Evolutionary conservation across 2,113 vertebrate genomes (phyloP), one percentile per base, ranked within the genome.

Genomic region (Marmota monax): DNA sequence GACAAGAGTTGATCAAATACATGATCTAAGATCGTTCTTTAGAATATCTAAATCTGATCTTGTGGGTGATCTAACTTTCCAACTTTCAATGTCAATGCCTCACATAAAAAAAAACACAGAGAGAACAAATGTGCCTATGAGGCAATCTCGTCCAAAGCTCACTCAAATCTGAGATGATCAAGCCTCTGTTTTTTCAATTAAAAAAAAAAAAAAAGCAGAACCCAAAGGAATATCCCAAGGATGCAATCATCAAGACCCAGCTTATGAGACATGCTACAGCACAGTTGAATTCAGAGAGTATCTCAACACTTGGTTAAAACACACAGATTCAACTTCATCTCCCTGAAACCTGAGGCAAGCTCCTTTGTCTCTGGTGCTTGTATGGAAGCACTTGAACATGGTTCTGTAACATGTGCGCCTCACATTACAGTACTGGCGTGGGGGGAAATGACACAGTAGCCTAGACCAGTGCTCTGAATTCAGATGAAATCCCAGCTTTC

Each of bases 81-180:
- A 70, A 85, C 65, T 84, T 78, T 84, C 22, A 53, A 37, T 83
- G 80, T 77, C 58, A 45, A 96, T 10, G 16, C 73, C 80, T 87
- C 51, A 74, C 7, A 5, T 56, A 83, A 95, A 37, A 79, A 93
- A 94, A 92, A 79, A 48, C 79, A 48, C 79, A 86, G 37, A 96
- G 56, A 73, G 85, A 90, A 42, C 17, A 82, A 87, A 83, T 34
- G 37, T 0, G 58, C 42, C 39, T 32, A 48, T 29, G 22, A 96
- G 70, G 27, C 48, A 45, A 88, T n/a, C 65, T 77, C 77, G 27
- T 18, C 42, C 51, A 34, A 51, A 93, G 32, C 27, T 48, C 63
- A 10, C 84, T 89, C 83, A 29, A 92, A 83, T 82, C 61, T 63
- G 69, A 86, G 73, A 53, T 63, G 61, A 84, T 74, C 48, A 86